Evolutionary conservation across 2,888 invertebrate genomes (phyloP).

Genomic region (Drosophila vallismaia): DNA sequence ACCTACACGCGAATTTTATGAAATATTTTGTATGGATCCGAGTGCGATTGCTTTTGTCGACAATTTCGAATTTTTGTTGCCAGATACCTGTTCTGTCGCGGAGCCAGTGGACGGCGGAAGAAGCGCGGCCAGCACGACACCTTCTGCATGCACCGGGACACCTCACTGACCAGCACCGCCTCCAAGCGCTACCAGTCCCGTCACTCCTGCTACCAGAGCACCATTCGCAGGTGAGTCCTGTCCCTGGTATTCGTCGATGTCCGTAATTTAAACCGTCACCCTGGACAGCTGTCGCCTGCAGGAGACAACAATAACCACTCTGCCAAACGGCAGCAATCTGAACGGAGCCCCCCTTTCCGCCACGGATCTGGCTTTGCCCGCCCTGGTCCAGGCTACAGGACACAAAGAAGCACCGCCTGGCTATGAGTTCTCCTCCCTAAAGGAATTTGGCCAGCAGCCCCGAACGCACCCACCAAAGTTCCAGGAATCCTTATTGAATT

Average conservation of each 20-base stretch:
- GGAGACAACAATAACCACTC: slow-evolving; percentile 79
- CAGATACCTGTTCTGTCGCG: slow-evolving; percentile 82
- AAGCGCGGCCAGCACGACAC: slow-evolving; percentile 80
- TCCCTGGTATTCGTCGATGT: neutral
- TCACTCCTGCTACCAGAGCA: slow-evolving; percentile 83
- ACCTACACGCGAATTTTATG: neutral
- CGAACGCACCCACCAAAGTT: slow-evolving; percentile 51
- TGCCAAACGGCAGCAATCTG: slow-evolving; percentile 70
- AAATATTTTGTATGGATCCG: slow-evolving; percentile 4
- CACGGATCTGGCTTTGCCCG: slow-evolving; percentile 18
- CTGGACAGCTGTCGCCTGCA: slow-evolving; percentile 74
- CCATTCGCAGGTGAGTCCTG: slow-evolving; percentile 80
- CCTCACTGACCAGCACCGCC: slow-evolving; percentile 83
- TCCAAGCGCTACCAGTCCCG: slow-evolving; percentile 82
- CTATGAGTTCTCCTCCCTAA: slow-evolving; percentile 58
- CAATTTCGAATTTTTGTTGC: neutral
- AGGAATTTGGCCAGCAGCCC: slow-evolving; percentile 51
- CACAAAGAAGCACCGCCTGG: slow-evolving; percentile 37
- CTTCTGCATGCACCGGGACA: slow-evolving; percentile 82
- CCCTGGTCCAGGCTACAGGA: slow-evolving; percentile 6
- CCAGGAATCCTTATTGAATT: slow-evolving; percentile 62
- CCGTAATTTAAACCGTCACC: neutral
- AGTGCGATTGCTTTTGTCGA: slow-evolving; percentile 4
- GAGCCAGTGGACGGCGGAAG: slow-evolving; percentile 75
- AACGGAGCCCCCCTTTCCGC: slow-evolving; percentile 45